phyloP scores from a whole-genome alignment of 2,797 vertebrate genomes.

The Catharus ustulatus region DNA sequence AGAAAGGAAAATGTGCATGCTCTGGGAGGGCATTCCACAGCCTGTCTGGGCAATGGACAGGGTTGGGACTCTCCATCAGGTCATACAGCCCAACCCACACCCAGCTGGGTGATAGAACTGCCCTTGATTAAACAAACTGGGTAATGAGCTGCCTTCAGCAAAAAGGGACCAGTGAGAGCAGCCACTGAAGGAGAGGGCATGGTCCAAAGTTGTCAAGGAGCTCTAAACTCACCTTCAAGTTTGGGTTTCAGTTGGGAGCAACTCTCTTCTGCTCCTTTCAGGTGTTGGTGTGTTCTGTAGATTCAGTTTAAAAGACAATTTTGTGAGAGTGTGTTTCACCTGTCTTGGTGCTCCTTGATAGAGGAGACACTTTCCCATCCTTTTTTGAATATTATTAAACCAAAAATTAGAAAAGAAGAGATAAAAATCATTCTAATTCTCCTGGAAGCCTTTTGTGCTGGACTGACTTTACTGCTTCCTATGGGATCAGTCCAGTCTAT shows the following conservation, averaged over 20 bases:
- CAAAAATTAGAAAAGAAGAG: neutral
- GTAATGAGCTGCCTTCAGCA: neutral
- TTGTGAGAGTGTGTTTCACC: neutral
- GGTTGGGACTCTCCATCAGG: neutral
- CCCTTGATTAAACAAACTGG: neutral
- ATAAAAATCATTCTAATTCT: neutral
- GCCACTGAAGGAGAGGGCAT: neutral
- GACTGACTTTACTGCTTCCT: neutral
- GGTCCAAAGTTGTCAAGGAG: neutral
- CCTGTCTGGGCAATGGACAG: neutral
- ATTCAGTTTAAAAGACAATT: neutral
- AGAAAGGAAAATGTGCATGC: fast-evolving
- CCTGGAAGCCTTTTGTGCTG: neutral
- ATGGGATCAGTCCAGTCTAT: neutral
- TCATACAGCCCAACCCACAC: neutral
- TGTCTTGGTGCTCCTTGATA: neutral
- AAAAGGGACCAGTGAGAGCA: neutral
- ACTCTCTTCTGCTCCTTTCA: neutral
- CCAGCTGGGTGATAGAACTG: neutral
- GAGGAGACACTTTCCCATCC: neutral
- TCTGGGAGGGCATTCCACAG: neutral
- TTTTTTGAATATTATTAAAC: neutral
- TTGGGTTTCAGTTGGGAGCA: neutral
- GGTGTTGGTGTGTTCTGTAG: neutral
- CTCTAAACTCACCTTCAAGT: neutral